Percentiles rank a stretch among this genome's conserved stretches.
phyloP scores from a whole-genome alignment of 2,888 invertebrate genomes.

The Agrilus cyanescens region DNA sequence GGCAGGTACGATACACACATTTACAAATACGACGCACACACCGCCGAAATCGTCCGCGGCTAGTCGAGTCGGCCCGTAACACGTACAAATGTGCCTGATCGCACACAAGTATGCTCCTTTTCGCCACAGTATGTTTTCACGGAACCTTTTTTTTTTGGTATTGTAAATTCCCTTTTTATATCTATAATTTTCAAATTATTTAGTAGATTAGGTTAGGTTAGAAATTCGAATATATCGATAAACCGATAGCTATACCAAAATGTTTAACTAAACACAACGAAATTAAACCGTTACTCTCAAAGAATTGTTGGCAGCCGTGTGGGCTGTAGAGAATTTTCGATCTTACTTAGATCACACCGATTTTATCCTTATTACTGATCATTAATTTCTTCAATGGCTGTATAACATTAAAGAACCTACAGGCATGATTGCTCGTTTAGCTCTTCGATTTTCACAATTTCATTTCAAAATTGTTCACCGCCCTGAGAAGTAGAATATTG shows the following conservation, averaged over 20 bases:
- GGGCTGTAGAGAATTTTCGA: slow-evolving; percentile 8
- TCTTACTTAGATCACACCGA: slow-evolving; percentile 8
- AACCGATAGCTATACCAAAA: slow-evolving; percentile 7
- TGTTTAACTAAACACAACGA: slow-evolving; percentile 7
- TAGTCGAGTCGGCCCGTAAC: no score
- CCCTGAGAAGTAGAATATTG: slow-evolving; percentile 8
- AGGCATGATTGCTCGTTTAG: slow-evolving; percentile 17
- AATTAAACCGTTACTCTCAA: slow-evolving; percentile 10
- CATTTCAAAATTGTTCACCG: slow-evolving; percentile 11
- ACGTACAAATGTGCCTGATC: no score
- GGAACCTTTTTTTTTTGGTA: no score
- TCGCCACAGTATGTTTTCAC: no score
- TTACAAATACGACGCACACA: no score
- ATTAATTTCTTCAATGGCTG: slow-evolving; percentile 14
- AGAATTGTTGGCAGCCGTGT: slow-evolving; percentile 11
- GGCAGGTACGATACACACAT: no score
- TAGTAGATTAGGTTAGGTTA: background rate
- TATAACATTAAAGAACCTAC: slow-evolving; percentile 8
- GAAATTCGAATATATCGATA: slow-evolving; percentile 1
- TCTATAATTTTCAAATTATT: no score
- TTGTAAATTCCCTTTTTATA: no score
- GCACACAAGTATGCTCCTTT: no score
- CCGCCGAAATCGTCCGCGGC: no score
- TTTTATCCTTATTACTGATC: slow-evolving; percentile 20
- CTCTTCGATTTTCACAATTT: slow-evolving; percentile 8